Conservation (phyloP, 2,888 invertebrate genomes). For the Andrena bicolor region DNA sequence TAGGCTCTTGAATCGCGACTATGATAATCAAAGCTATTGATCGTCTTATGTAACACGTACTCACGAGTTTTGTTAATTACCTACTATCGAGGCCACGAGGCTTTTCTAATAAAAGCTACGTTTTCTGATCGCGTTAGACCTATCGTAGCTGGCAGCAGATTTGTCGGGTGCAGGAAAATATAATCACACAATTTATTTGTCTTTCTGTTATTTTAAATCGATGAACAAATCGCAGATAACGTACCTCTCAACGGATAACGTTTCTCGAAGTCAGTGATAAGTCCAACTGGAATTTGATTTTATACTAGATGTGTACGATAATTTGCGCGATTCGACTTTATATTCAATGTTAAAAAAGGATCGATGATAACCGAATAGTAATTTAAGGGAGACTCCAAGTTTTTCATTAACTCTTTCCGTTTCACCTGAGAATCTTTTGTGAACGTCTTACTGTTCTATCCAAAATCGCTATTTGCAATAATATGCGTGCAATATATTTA, state of each 20-base stretch:
- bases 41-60: slow-evolving; percentile 11
- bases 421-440: background rate
- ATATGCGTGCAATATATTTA: slow-evolving; percentile 47
- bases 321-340: background rate
- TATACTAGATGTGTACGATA: background rate
- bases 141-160: no score
- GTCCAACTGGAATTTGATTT: background rate
- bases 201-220: background rate
- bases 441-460: background rate
- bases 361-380: background rate
- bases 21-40: background rate
- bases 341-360: background rate
- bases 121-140: background rate
- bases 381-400: background rate
- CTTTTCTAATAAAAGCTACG: background rate
- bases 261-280: background rate
- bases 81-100: background rate
- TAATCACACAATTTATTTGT: no score
- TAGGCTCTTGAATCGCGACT: background rate
- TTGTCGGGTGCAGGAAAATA: no score
- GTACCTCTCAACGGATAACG: background rate
- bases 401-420: background rate
- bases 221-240: background rate
- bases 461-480: slow-evolving; percentile 40
- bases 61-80: background rate